Evolutionary conservation across 2,888 invertebrate genomes (phyloP).

Genomic region (Netelia inedita): DNA sequence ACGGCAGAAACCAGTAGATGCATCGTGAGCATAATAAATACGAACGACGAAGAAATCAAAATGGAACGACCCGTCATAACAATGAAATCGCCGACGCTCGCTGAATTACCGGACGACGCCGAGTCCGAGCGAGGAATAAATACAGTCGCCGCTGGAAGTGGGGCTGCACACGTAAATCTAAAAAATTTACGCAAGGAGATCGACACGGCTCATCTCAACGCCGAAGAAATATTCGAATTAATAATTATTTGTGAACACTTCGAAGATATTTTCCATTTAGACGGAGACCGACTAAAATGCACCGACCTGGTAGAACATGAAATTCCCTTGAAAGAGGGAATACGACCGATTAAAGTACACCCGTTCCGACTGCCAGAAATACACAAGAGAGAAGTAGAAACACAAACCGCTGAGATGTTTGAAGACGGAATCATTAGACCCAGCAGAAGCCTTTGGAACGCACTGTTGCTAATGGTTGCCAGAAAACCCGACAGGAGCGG

Average conservation of each 20-base stretch:
- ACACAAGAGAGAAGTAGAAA: constrained; percentile 62
- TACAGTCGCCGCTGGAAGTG: too few species aligned
- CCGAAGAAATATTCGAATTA: constrained; percentile 49
- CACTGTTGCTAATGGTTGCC: constrained; percentile 79
- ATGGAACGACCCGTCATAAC: neutral
- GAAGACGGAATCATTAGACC: constrained; percentile 73
- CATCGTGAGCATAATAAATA: neutral
- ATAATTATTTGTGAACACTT: constrained; percentile 34
- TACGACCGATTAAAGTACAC: constrained; percentile 59
- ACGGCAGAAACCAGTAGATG: neutral
- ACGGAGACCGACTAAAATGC: constrained; percentile 50
- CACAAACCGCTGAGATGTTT: constrained; percentile 72
- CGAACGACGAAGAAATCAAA: neutral
- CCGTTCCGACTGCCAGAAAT: constrained; percentile 61
- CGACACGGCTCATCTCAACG: constrained; percentile 41
- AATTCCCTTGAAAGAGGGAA: constrained; percentile 52
- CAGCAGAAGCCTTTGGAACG: too few species aligned
- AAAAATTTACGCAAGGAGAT: too few species aligned
- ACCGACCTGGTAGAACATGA: constrained; percentile 50
- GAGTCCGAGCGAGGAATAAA: too few species aligned
- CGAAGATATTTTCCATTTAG: constrained; percentile 60
- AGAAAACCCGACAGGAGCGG: constrained; percentile 76
- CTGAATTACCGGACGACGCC: too few species aligned
- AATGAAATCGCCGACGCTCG: too few species aligned
- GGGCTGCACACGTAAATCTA: neutral